Conservation (phyloP, 2,888 invertebrate species). For the Pomacea canaliculata region DNA sequence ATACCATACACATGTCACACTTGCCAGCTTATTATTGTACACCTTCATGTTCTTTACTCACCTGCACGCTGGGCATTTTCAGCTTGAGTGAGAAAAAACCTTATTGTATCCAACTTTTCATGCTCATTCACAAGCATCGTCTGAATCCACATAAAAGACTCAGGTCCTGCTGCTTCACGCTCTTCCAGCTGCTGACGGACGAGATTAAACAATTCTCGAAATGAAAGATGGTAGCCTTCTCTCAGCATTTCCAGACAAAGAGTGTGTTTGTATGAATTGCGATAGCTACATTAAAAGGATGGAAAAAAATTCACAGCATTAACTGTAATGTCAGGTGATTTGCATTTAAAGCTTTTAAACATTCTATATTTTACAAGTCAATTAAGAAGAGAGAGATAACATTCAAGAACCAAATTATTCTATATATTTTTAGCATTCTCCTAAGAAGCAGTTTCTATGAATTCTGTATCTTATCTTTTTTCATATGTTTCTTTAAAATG, state of each 20-base stretch:
- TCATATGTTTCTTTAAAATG: no score
- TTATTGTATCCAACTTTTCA: conserved; percentile 65
- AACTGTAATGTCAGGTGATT: neutral
- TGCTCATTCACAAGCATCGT: conserved; percentile 62
- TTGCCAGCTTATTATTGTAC: no score
- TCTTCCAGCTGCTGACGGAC: conserved; percentile 62
- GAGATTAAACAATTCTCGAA: conserved; percentile 66
- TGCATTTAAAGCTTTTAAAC: neutral
- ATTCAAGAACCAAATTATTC: no score
- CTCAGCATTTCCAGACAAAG: conserved; percentile 68
- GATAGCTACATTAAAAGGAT: conserved; percentile 48
- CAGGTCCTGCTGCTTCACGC: conserved; percentile 63
- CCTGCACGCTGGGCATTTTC: conserved; percentile 63
- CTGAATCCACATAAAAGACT: conserved; percentile 66
- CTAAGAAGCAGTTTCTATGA: no score
- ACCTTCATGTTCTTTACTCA: conserved; percentile 29
- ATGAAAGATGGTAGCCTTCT: conserved; percentile 67
- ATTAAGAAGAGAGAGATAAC: no score
- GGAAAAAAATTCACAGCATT: neutral
- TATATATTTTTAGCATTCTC: neutral
- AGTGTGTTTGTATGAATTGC: conserved; percentile 67
- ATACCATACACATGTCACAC: no score
- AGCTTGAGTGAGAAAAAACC: conserved; percentile 60
- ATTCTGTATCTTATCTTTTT: no score
- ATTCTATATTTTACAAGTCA: neutral